Evolutionary conservation across 1,140 invertebrate species (phyloP).

Genomic region (Holotrichia oblita): DNA sequence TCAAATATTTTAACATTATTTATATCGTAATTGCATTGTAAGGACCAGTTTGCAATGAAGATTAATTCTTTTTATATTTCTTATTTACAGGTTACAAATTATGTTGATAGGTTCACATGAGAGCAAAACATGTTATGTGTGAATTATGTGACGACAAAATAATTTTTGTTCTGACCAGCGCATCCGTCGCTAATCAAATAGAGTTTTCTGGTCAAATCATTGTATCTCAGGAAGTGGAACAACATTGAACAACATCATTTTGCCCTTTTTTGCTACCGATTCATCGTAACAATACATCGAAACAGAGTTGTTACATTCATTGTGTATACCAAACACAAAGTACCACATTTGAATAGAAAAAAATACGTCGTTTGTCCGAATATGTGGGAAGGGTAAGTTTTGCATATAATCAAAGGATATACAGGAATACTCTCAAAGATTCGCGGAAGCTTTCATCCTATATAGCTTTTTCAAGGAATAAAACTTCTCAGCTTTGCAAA

Average conservation of each 20-base stretch:
- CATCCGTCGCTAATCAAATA: conserved; percentile 29
- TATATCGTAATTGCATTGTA: too few relatives aligned
- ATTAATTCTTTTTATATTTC: too few relatives aligned
- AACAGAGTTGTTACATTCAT: conserved; percentile 1
- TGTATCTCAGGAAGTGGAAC: background rate
- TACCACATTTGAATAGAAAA: conserved; percentile 23
- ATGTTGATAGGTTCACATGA: too few relatives aligned
- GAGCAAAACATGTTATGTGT: too few relatives aligned
- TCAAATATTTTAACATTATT: too few relatives aligned
- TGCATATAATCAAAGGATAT: conserved; percentile 48
- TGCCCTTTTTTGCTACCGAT: conserved; percentile 14
- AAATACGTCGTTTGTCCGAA: conserved; percentile 18
- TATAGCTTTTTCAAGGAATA: conserved; percentile 38
- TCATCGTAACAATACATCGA: conserved; percentile 36
- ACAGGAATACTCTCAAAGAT: conserved; percentile 12
- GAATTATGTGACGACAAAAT: too few relatives aligned
- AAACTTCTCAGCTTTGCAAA: background rate
- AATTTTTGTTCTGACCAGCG: conserved; percentile 40
- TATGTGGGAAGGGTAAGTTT: conserved; percentile 45
- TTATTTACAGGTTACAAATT: too few relatives aligned
- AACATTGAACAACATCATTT: conserved; percentile 26
- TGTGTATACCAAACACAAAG: conserved; percentile 39
- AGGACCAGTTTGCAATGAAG: too few relatives aligned
- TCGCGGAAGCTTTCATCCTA: conserved; percentile 38
- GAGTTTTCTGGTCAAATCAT: too few relatives aligned